Conservation (phyloP, 2,113 vertebrate genomes). For the Thalassoma bifasciatum region DNA sequence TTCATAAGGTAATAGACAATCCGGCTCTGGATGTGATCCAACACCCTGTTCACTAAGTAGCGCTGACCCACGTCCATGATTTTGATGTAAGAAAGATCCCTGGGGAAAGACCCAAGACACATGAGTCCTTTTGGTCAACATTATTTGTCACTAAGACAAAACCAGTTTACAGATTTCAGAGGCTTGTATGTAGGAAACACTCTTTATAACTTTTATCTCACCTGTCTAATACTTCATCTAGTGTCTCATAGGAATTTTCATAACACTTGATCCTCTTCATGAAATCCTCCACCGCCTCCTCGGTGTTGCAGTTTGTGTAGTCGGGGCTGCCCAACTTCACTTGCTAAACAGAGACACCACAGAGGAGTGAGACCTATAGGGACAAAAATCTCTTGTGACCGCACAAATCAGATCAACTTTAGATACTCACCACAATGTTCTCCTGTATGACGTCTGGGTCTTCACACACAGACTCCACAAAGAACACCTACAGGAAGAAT, state of each 20-base stretch:
- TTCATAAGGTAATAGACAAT: constrained; percentile 99
- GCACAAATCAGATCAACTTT: neutral
- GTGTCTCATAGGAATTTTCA: constrained; percentile 92
- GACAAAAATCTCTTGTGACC: too few relatives aligned
- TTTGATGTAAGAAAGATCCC: constrained; percentile 98
- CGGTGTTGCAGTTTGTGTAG: constrained; percentile 93
- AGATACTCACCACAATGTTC: constrained; percentile 93
- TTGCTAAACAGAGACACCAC: constrained; percentile 83
- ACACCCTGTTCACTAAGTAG: constrained; percentile 94
- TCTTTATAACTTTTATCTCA: constrained; percentile 65
- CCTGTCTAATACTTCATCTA: constrained; percentile 95
- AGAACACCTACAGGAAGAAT: constrained; percentile 89
- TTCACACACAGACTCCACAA: constrained; percentile 97
- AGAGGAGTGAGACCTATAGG: neutral
- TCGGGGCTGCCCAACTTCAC: constrained; percentile 97
- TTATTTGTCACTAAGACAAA: neutral
- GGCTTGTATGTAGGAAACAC: neutral
- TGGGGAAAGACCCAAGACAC: constrained; percentile 59
- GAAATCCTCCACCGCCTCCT: constrained; percentile 95
- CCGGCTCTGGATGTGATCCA: constrained; percentile 98
- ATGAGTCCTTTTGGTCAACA: neutral
- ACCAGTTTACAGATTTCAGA: neutral
- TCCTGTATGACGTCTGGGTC: constrained; percentile 96
- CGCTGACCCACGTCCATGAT: constrained; percentile 97
- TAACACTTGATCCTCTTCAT: constrained; percentile 98